These are phyloP conservation scores for Blera fallax DNA, from an alignment of 2,888 invertebrate species.

Conservation along the genomic window DNA sequence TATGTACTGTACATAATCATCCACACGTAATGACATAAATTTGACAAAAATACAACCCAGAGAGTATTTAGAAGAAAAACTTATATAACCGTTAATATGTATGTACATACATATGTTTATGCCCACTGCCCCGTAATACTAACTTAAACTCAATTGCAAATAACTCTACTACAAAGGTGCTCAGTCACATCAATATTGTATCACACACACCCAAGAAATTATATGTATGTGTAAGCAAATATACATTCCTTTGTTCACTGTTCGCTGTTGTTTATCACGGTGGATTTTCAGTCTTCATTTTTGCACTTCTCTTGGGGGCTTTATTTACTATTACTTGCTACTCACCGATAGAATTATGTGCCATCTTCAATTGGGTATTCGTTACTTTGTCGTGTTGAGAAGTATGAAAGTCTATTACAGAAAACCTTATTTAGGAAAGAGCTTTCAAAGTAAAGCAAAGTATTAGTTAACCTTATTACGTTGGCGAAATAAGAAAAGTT, in stretches of 20 bases:
- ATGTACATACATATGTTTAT: too few species aligned
- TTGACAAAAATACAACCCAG: not conserved
- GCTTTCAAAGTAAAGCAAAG: slow-evolving; percentile 32
- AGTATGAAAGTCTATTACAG: slow-evolving; percentile 37
- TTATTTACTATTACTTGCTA: not conserved
- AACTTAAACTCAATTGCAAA: not conserved
- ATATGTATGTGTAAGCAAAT: not conserved
- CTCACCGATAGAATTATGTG: slow-evolving; percentile 10
- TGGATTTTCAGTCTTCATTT: not conserved
- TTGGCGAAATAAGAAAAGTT: slow-evolving; percentile 45
- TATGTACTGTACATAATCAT: not conserved
- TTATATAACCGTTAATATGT: not conserved
- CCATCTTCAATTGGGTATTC: slow-evolving; percentile 14
- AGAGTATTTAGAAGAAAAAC: not conserved
- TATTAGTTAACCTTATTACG: slow-evolving; percentile 36
- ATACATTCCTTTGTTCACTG: not conserved
- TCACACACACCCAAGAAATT: not conserved
- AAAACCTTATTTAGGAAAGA: slow-evolving; percentile 27
- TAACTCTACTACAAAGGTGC: not conserved
- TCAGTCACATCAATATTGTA: not conserved
- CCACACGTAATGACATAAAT: not conserved
- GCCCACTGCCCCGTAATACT: not conserved
- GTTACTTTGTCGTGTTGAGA: not conserved
- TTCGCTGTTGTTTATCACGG: not conserved
- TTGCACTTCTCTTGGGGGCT: not conserved